Evolutionary conservation across 2,888 invertebrate species (phyloP).

Genomic region (Itoplectis maculator): DNA sequence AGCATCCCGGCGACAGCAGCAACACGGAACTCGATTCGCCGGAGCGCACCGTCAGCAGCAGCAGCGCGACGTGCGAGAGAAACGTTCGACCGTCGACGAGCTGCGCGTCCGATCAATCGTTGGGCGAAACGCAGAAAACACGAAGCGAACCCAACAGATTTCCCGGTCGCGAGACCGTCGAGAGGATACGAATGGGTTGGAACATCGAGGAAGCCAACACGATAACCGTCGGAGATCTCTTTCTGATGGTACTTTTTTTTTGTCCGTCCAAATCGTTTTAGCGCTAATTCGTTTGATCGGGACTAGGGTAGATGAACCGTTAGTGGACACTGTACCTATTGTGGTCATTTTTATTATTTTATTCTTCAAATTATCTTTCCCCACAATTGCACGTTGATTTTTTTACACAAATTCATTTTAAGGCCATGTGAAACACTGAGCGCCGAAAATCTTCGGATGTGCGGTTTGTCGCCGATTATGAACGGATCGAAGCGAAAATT

Average conservation of each 20-base stretch:
- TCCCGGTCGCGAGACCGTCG: slow-evolving; percentile 83
- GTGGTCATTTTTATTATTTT: too few species aligned
- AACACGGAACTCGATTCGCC: slow-evolving; percentile 84
- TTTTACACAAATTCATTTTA: too few species aligned
- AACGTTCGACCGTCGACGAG: slow-evolving; percentile 46
- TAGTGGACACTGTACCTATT: too few species aligned
- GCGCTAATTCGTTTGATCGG: too few species aligned
- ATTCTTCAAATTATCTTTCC: too few species aligned
- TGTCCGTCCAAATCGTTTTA: too few species aligned
- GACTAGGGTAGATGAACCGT: background rate
- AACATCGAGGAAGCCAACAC: slow-evolving; percentile 91
- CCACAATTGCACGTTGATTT: too few species aligned
- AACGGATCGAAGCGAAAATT: too few species aligned
- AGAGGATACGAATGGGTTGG: slow-evolving; percentile 89
- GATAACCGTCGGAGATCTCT: slow-evolving; percentile 95
- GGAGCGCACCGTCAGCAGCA: slow-evolving; percentile 85
- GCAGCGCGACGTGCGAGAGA: slow-evolving; percentile 83
- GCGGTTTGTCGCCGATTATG: too few species aligned
- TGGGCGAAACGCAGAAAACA: slow-evolving; percentile 27
- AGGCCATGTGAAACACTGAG: too few species aligned
- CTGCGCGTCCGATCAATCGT: slow-evolving; percentile 27
- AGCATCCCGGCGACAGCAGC: slow-evolving; percentile 86
- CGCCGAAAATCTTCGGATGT: too few species aligned
- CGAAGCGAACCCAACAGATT: slow-evolving; percentile 77
- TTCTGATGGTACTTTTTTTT: slow-evolving; percentile 88